Evolutionary conservation across 2,113 vertebrate species (phyloP).

Genomic region (Cepphus grylle): DNA sequence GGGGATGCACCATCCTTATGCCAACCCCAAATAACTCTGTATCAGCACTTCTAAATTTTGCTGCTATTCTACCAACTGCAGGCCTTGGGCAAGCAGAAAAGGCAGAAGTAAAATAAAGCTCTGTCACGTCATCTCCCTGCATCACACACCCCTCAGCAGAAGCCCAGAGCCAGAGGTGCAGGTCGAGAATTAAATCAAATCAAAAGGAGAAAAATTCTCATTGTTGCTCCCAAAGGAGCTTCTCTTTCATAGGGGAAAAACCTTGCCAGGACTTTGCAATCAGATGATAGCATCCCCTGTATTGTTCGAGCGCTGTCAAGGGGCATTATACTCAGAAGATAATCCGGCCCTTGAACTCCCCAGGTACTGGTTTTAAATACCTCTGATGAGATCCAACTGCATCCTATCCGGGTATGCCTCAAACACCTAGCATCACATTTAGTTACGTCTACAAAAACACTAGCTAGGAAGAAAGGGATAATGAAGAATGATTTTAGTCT

Average conservation of each 20-base stretch:
- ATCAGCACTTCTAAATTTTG: conserved; percentile 55
- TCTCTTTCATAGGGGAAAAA: not conserved
- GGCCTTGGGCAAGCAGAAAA: conserved; percentile 24
- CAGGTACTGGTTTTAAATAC: conserved; percentile 22
- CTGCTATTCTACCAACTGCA: conserved; percentile 10
- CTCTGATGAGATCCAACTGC: not conserved
- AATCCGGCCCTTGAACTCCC: conserved; percentile 35
- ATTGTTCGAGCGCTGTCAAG: conserved; percentile 22
- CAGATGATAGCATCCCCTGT: conserved; percentile 39
- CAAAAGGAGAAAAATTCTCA: not conserved
- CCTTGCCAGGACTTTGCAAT: conserved; percentile 9
- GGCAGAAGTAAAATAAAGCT: conserved; percentile 15
- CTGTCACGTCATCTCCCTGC: not conserved
- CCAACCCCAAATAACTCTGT: not conserved
- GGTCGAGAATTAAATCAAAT: not conserved
- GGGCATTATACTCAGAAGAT: conserved; percentile 36
- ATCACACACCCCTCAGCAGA: not conserved
- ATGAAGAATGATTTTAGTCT: conserved; percentile 73
- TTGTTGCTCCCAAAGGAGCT: not conserved
- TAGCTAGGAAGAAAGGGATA: conserved; percentile 70
- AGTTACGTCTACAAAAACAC: conserved; percentile 51
- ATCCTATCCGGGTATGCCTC: not conserved
- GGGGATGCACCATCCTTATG: not conserved
- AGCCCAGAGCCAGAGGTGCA: not conserved
- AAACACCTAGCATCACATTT: conserved; percentile 19